Evolutionary conservation across 2,113 vertebrate genomes (phyloP), one percentile per base, ranked within the genome.

Genomic region (Dipodomys merriami): DNA sequence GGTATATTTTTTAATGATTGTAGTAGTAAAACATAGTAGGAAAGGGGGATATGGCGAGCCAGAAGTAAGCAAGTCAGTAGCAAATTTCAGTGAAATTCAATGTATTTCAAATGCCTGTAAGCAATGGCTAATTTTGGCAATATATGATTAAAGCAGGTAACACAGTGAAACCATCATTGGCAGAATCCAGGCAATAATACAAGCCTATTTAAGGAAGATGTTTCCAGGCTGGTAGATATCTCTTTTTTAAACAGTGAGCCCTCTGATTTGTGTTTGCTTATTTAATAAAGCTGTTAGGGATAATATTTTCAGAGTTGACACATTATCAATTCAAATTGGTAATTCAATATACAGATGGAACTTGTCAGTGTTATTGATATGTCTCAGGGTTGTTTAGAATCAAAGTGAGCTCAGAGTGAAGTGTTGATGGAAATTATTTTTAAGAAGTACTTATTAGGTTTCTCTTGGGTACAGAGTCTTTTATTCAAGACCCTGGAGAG

Each of bases 381-480:
- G 84, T n/a, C 85, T 96, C 91, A 85, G 49, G 39, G 29, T 85
- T 92, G 69, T 80, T 95, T 94, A 86, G 91, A 90, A 83, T 72
- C 90, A 65, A 89, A 83, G 65, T 71, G 53, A 87, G 29, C 88
- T 80, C 78, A 65, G 33, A 90, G 88, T 80, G 90, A 96, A 93
- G 83, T 90, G 82, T 90, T 91, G 88, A 80, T 94, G 64, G 81
- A 93, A 94, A 93, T 90, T 82, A 87, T 82, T 94, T 94, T 96
- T 89, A 94, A 87, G 87, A 95, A 95, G 57, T 91, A 93, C 73
- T 94, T 95, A 87, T 96, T 95, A 91, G 82, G 35, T 90, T 95
- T 44, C 90, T 96, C 44, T 30, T 95, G 87, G 81, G 33, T 85
- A 87, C 23, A 53, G 15, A 93, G 35, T 44, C 82, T 91, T 57